phyloP scores from a whole-genome alignment of 2,113 vertebrate species.

The Arothron firmamentum region DNA sequence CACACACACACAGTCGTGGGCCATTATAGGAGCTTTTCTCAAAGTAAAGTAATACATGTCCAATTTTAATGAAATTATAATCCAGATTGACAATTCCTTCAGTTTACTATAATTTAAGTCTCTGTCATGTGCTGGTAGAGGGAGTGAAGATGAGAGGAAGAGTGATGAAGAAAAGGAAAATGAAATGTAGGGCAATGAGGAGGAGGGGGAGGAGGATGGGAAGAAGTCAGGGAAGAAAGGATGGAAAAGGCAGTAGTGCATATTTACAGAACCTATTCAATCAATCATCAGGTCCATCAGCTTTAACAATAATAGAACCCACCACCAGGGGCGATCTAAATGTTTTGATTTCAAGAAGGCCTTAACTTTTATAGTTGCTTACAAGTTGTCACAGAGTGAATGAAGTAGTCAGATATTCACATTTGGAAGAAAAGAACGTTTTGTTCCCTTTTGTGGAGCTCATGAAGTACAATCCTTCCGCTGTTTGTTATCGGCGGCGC shows the following conservation, averaged over 20 bases:
- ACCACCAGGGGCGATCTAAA: too few relatives aligned
- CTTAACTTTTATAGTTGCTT: too few relatives aligned
- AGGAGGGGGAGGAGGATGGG: constrained; percentile 37
- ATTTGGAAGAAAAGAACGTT: too few relatives aligned
- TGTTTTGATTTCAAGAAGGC: too few relatives aligned
- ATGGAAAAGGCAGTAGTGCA: constrained; percentile 26
- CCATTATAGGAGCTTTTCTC: constrained; percentile 43
- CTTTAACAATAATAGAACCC: too few relatives aligned
- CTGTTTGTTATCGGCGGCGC: background rate
- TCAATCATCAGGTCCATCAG: too few relatives aligned
- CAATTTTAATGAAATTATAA: constrained; percentile 62
- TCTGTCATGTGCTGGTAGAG: constrained; percentile 17
- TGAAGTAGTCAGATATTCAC: too few relatives aligned
- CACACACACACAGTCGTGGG: background rate
- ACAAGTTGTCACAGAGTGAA: too few relatives aligned
- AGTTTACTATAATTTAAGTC: constrained; percentile 36
- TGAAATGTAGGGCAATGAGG: constrained; percentile 62
- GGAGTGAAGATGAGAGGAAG: background rate
- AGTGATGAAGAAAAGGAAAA: constrained; percentile 40
- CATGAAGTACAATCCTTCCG: too few relatives aligned
- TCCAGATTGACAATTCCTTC: constrained; percentile 64
- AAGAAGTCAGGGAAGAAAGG: constrained; percentile 20
- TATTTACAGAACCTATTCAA: constrained; percentile 4
- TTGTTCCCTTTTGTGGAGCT: too few relatives aligned
- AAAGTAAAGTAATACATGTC: constrained; percentile 45